phyloP scores from a whole-genome alignment of 2,797 vertebrate species.

The Pipistrellus pygmaeus region DNA sequence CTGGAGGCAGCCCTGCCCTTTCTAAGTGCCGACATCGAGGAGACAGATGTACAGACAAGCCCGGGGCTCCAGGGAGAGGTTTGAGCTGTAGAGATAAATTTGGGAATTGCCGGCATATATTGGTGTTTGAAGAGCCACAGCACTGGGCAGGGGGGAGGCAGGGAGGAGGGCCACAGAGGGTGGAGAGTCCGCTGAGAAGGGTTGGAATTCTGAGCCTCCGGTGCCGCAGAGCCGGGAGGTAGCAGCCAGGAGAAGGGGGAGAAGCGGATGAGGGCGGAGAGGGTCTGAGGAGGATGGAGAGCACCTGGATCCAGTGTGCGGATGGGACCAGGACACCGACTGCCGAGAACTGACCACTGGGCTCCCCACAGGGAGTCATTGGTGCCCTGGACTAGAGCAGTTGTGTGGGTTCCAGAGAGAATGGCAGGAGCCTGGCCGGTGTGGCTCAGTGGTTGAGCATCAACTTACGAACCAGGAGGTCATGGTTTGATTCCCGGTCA shows the following conservation, averaged over 20 bases:
- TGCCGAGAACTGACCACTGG: background rate
- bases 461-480: too few relatives aligned
- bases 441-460: too few relatives aligned
- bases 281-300: background rate
- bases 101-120: background rate
- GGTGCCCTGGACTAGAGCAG: background rate
- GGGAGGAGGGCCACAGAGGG: background rate
- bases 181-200: background rate
- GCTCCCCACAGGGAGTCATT: rapidly evolving
- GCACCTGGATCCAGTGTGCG: background rate
- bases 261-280: background rate
- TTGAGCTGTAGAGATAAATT: background rate
- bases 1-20: background rate
- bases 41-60: background rate
- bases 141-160: too few relatives aligned
- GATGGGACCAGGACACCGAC: background rate
- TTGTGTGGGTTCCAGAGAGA: background rate
- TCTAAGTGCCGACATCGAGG: background rate
- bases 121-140: background rate
- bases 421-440: background rate
- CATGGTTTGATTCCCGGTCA: too few relatives aligned
- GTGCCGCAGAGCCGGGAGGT: background rate
- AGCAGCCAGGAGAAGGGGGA: background rate
- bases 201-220: background rate
- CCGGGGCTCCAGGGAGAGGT: background rate